Evolutionary conservation across 2,888 invertebrate species (phyloP), one percentile per base, ranked within the genome.

Genomic region (Amphipyra tragopoginis): DNA sequence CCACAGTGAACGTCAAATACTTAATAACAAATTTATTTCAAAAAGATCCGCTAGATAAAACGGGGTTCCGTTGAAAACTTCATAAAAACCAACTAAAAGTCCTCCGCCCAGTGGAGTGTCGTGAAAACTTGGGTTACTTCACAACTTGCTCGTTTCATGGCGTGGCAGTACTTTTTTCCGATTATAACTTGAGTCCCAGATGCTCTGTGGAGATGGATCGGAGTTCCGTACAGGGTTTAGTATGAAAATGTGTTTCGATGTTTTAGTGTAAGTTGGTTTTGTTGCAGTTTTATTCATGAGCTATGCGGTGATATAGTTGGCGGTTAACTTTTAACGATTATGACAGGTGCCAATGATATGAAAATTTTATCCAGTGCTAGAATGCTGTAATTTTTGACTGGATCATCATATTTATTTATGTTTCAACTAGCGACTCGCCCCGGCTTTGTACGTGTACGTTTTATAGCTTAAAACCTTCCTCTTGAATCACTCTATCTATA

Each of bases 21-120:
- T 65, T 79, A 67, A 70, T 68, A 76, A 72, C 62, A 67, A 78
- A 77, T 78, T 78, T 78, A 56, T 51, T 70, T 70, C 65, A 64
- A 61, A 77, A 79, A 71, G 71, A 76, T 68, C 65, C 47, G 53
- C 13, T 21, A 67, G 67, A 79, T 73, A 73, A 68, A 76, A 73
- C 65, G 57, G 52, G 65, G 63, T 67, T 67, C 61, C 53, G 73
- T 71, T 68, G 60, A 62, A 72, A 77, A 77, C 71, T 77, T 77
- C 79, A 77, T 79, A 76, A 77, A 77, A 77, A 77, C 76, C 61
- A 71, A 79, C 71, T 79, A 65, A 66, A 77, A 79, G 74, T 79
- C 74, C 69, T 58, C 39, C 57, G 59, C 50, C 76, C 73, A 47
- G 68, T 64, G 53, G 65, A 77, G 67, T 74, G 77, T 64, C 74